Base-by-base conservation (phyloP, 1,140 invertebrate genomes). In the Cydia amplana region DNA sequence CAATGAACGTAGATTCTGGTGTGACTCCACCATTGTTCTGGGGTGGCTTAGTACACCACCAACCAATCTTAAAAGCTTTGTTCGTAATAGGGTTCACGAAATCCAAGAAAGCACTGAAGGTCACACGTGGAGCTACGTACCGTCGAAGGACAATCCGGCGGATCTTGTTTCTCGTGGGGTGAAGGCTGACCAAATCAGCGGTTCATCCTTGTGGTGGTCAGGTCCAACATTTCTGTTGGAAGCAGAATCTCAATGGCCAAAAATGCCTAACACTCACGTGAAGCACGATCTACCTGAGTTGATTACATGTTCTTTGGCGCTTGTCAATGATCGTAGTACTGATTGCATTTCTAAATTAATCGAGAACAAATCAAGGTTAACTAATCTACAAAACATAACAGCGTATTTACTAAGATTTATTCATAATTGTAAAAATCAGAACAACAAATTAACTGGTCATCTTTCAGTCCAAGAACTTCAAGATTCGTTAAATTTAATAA, bases 111-210 rank as follows among this genome's bases (percentile, higher is more conserved):
- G 78, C 16, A 87, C 87, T 18, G 28, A 16, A 12, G 73, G 32
- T 9, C 55, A 60, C 55, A 51, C 73, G 16, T 93, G 91, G 87
- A 76, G 77, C 55, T 80, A 92, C 67, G 83, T 90, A 0, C 43
- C 78, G 16, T 80, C 81, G 0, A 72, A 79, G 1, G 63, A 80
- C 6, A 93, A 93, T 75, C 91, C 92, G 0, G 90, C 91, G 0
- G 93, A 94, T 81, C 76, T 90, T 20, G 74, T 91, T 72, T 93
- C 93, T 0, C 74, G 93, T 20, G 92, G 93, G 16, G 36, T 83
- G 18, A 64, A 32, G 3, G 77, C 85, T 63, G 74, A 72, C n/a
- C 55, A 78, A 10, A 76, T 93, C n/a, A 43, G 73, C 7, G 43
- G 78, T 18, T 82, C 77, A 64, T 14, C 74, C 16, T 75, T 93